These are phyloP conservation scores for Orthonychiurus folsomi DNA, from an alignment of 2,888 invertebrate species.

Conservation along the genomic window DNA sequence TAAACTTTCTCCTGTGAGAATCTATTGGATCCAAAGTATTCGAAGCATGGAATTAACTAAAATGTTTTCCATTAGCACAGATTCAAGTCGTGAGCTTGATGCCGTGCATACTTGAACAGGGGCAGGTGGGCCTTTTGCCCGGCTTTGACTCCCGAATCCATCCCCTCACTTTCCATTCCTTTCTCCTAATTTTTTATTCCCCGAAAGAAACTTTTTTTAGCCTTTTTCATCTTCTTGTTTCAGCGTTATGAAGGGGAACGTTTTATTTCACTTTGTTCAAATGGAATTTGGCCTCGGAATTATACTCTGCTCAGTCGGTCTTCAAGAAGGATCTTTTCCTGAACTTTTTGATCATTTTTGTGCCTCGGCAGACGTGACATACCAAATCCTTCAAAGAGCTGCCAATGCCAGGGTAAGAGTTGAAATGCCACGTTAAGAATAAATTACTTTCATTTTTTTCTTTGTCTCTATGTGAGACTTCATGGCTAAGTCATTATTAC, in stretches of 20 bases:
- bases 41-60: neutral
- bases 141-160: no score
- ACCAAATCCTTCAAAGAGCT: conserved; percentile 35
- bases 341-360: conserved; percentile 35
- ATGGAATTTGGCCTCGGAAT: conserved; percentile 36
- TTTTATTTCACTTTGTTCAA: conserved; percentile 36
- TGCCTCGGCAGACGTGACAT: conserved; percentile 25
- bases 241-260: conserved; percentile 34
- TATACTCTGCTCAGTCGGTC: conserved; percentile 23
- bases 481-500: no score
- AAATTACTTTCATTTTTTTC: no score
- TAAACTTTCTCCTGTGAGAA: no score
- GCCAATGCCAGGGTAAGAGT: conserved; percentile 31
- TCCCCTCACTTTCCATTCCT: no score
- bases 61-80: no score
- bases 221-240: neutral
- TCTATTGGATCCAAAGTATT: neutral
- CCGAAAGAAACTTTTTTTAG: neutral
- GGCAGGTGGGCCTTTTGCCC: no score
- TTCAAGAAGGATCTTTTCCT: conserved; percentile 20
- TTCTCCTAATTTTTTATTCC: neutral
- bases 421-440: neutral
- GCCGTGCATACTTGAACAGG: no score
- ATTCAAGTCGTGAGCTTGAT: no score
- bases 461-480: no score